Evolutionary conservation across 2,888 invertebrate genomes (phyloP).

Genomic region (Xestoiulus laeticollis): DNA sequence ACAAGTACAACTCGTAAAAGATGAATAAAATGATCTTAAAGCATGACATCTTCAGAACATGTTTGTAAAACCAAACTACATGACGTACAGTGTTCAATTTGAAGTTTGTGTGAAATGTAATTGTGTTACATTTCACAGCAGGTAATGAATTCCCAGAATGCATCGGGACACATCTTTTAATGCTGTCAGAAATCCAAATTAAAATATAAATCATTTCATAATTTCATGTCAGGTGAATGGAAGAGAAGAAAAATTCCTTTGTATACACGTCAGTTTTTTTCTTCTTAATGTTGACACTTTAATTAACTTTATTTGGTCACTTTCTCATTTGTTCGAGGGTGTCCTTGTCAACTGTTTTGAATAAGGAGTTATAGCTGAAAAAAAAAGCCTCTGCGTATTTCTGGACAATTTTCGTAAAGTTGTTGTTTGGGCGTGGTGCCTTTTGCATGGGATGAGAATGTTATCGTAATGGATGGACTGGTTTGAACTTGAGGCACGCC

Average conservation of each 20-base stretch:
- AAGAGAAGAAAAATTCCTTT: neutral
- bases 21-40: too few species aligned
- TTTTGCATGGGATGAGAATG: slow-evolving; percentile 15
- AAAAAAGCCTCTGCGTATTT: neutral
- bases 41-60: too few species aligned
- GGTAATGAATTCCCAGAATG: neutral
- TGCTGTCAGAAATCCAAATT: neutral
- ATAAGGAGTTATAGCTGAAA: neutral
- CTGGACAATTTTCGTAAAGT: slow-evolving; percentile 1
- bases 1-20: too few species aligned
- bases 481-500: slow-evolving; percentile 28
- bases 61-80: too few species aligned
- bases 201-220: slow-evolving; percentile 15
- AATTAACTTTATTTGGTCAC: slow-evolving; percentile 21
- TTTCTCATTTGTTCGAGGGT: neutral
- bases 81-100: too few species aligned
- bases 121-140: too few species aligned
- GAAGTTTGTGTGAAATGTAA: too few species aligned
- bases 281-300: neutral
- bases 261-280: neutral
- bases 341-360: neutral
- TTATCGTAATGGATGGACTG: slow-evolving; percentile 34
- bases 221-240: neutral
- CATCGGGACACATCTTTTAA: neutral
- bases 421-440: slow-evolving; percentile 20